phyloP scores from a whole-genome alignment of 2,113 vertebrate genomes.

The Sinocyclocheilus anophthalmus region DNA sequence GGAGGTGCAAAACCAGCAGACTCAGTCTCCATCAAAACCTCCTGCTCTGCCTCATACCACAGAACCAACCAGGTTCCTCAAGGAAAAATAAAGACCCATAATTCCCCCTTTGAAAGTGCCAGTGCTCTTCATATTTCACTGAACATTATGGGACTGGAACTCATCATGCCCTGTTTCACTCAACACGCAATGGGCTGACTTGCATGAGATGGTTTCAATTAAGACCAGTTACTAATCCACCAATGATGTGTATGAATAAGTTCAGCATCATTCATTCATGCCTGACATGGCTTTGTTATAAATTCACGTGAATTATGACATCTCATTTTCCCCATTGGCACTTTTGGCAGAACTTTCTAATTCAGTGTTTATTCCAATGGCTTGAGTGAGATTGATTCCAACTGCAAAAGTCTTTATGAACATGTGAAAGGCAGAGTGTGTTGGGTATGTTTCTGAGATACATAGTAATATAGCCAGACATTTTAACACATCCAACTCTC shows the following conservation, averaged over 20 bases:
- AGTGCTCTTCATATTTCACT: slow-evolving; percentile 41
- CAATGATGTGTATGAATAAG: slow-evolving; percentile 52
- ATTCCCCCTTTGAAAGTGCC: slow-evolving; percentile 30
- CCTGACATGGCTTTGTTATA: slow-evolving; percentile 54
- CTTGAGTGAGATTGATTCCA: background rate
- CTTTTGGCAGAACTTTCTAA: slow-evolving; percentile 43
- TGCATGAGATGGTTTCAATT: slow-evolving; percentile 67
- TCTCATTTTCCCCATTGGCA: slow-evolving; percentile 32
- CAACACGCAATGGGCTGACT: slow-evolving; percentile 1
- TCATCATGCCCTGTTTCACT: slow-evolving; percentile 26
- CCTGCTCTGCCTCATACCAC: slow-evolving; percentile 22
- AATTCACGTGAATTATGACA: slow-evolving; percentile 57
- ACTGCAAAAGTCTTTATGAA: too few relatives aligned
- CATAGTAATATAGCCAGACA: too few relatives aligned
- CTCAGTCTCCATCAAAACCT: slow-evolving; percentile 27
- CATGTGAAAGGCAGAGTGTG: too few relatives aligned
- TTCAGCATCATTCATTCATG: slow-evolving; percentile 58
- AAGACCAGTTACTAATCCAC: slow-evolving; percentile 59
- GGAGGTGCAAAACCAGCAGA: background rate
- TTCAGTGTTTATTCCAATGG: slow-evolving; percentile 57
- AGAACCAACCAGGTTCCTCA: slow-evolving; percentile 33
- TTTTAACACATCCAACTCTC: too few relatives aligned
- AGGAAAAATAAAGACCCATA: slow-evolving; percentile 42
- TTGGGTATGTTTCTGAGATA: too few relatives aligned
- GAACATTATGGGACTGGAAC: slow-evolving; percentile 26